These are phyloP conservation scores for Drosophila virilis DNA, from an alignment of 1,140 invertebrate species.

Conservation along the genomic window DNA sequence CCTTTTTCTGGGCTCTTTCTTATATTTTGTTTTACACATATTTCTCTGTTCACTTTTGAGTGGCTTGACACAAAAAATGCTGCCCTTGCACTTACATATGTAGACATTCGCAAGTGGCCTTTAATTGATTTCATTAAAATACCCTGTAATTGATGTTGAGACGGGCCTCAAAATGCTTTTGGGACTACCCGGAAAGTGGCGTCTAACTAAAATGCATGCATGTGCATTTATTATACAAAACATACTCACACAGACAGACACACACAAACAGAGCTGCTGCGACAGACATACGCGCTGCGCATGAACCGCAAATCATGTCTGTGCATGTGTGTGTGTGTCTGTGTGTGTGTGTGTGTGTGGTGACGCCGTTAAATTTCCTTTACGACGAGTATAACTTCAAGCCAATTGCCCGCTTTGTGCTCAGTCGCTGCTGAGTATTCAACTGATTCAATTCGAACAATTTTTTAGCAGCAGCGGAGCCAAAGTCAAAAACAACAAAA, in stretches of 20 bases:
- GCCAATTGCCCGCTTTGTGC: conserved; percentile 72
- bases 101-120: conserved; percentile 17
- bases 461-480: conserved; percentile 2
- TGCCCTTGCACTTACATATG: conserved; percentile 41
- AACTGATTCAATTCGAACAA: conserved; percentile 67
- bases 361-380: conserved; percentile 65
- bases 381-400: conserved; percentile 77
- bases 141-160: conserved; percentile 7
- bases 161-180: conserved; percentile 16
- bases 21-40: background rate
- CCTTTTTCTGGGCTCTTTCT: conserved; percentile 51
- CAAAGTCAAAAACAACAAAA: conserved; percentile 26
- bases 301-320: conserved; percentile 34
- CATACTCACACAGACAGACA: background rate
- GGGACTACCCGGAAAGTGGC: conserved; percentile 45
- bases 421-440: conserved; percentile 77
- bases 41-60: background rate
- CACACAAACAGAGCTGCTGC: conserved; percentile 42
- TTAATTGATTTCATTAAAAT: conserved; percentile 29
- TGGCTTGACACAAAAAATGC: conserved; percentile 23
- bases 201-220: background rate
- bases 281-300: conserved; percentile 38
- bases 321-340: conserved; percentile 6
- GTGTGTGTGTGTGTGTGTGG: conserved; percentile 21
- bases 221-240: background rate